Conservation (phyloP, 1,140 invertebrate genomes). For the Gonatopus flavifemur region DNA sequence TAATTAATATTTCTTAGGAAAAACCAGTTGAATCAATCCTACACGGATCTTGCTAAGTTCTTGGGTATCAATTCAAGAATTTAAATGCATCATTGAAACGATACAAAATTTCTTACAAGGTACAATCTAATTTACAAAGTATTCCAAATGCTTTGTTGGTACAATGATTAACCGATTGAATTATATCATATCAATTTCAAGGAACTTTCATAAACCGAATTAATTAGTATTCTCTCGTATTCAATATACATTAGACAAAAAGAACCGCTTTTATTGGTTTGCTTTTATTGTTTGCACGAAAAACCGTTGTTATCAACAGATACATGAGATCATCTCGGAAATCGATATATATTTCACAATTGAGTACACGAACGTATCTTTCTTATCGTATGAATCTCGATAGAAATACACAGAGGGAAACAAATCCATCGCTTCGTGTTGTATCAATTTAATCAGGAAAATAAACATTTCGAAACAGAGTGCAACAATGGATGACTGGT, state of each 20-base stretch:
- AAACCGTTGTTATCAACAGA: slow-evolving; percentile 7
- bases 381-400: too few species aligned
- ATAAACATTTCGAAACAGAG: too few species aligned
- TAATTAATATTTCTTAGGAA: slow-evolving; percentile 5
- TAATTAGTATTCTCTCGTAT: neutral
- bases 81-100: slow-evolving; percentile 34
- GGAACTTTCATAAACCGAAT: neutral
- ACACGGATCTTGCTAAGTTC: too few species aligned
- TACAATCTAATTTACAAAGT: neutral
- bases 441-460: too few species aligned
- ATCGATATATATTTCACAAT: slow-evolving; percentile 5
- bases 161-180: slow-evolving; percentile 47
- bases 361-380: too few species aligned
- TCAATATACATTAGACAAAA: slow-evolving; percentile 45
- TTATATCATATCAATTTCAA: neutral
- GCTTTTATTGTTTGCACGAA: slow-evolving; percentile 11
- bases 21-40: slow-evolving; percentile 45
- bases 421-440: too few species aligned
- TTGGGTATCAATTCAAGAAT: slow-evolving; percentile 62
- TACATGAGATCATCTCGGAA: neutral
- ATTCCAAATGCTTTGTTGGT: slow-evolving; percentile 61
- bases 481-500: too few species aligned
- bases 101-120: neutral
- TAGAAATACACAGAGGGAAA: too few species aligned
- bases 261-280: neutral